A percentile compares a stretch with the other conserved stretches of the same genome.
These are phyloP conservation scores for Aphaenogaster floridana DNA, from an alignment of 1,140 invertebrate genomes.

Conservation along the genomic window DNA sequence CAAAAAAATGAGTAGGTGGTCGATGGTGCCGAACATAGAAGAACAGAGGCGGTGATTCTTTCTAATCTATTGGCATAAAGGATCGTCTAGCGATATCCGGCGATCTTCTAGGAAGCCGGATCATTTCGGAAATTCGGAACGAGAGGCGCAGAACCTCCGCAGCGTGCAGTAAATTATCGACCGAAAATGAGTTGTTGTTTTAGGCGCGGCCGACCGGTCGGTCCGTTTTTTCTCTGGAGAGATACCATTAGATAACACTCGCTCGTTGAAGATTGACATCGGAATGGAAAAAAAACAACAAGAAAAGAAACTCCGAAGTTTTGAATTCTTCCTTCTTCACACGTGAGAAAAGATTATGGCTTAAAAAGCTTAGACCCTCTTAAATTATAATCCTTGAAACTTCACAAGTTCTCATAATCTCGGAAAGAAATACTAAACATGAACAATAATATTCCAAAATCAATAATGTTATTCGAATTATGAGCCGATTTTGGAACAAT, in stretches of 20 bases:
- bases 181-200: constrained; percentile 67
- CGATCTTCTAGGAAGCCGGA: constrained; percentile 61
- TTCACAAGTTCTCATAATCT: background rate
- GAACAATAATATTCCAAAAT: background rate
- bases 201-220: constrained; percentile 28
- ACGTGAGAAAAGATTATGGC: background rate
- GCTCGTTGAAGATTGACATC: background rate
- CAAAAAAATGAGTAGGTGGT: background rate
- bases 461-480: background rate
- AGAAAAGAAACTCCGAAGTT: background rate
- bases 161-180: constrained; percentile 67
- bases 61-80: constrained; percentile 72
- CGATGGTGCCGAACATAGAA: background rate
- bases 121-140: constrained; percentile 32
- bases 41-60: constrained; percentile 24
- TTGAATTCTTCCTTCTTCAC: background rate
- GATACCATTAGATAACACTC: constrained; percentile 47
- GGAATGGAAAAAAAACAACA: background rate
- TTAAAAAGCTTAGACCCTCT: background rate
- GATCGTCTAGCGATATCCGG: constrained; percentile 37
- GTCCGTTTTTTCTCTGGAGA: background rate
- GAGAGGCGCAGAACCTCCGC: constrained; percentile 14
- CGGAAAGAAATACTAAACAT: no score
- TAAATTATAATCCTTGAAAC: background rate
- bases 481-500: background rate